Percentiles rank a stretch among this genome's conserved stretches.
Conservation (phyloP, 2,797 vertebrate genomes). For the Scomberomorus guttatus region DNA sequence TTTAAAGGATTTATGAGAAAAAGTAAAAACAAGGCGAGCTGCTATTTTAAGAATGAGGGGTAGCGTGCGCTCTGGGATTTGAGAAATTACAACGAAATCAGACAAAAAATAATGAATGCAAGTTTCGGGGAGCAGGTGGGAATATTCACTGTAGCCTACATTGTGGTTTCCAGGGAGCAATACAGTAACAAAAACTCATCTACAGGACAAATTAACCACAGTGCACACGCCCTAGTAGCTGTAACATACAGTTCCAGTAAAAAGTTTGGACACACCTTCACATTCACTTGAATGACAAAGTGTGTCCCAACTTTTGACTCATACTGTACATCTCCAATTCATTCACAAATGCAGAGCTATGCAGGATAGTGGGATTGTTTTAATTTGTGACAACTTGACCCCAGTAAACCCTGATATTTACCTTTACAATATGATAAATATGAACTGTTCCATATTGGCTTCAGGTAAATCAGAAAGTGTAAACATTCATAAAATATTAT, state of each 20-base stretch:
- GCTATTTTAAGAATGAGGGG: constrained; percentile 51
- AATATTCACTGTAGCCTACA: neutral
- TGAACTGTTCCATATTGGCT: neutral
- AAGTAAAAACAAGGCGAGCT: constrained; percentile 17
- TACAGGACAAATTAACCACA: neutral
- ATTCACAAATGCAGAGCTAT: neutral
- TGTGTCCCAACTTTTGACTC: too few species aligned
- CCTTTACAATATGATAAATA: neutral
- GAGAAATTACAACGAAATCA: constrained; percentile 17
- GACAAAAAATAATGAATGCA: constrained; percentile 6
- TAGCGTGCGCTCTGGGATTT: neutral
- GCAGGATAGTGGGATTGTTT: neutral
- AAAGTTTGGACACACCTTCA: too few species aligned
- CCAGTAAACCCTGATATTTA: neutral
- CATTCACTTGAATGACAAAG: too few species aligned
- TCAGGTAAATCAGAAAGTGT: neutral
- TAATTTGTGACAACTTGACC: neutral
- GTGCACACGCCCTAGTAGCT: neutral
- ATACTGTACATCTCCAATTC: neutral
- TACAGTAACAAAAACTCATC: neutral
- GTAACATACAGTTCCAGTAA: too few species aligned
- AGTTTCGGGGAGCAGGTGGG: neutral
- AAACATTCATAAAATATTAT: too few species aligned
- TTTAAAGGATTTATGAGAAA: constrained; percentile 25
- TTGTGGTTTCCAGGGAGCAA: neutral